Evolutionary conservation across 2,113 vertebrate genomes (phyloP), one percentile per base, ranked within the genome.

Genomic region (Cyanoliseus patagonus): DNA sequence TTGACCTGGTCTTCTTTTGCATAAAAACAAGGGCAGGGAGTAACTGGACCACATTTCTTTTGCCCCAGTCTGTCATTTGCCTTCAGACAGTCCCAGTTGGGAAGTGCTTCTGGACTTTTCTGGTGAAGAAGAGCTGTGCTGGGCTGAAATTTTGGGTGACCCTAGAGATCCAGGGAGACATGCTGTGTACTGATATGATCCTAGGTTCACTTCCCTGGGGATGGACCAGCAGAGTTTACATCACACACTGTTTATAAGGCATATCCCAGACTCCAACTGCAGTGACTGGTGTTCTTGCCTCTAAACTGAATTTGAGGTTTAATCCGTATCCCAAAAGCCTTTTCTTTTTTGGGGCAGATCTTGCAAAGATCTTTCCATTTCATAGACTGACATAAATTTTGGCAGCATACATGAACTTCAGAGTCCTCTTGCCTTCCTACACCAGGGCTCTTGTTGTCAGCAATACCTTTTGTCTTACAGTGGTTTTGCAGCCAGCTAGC

Each of bases 351-450:
- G 12, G 22, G 24, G 4, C 13, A 81, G 49, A 49, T 3, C 28
- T 86, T 69, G 37, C 80, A 77, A 93, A 76, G n/a, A 10, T 4
- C 24, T 90, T 69, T 46, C 55, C 10, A 44, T 76, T 90, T 93
- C 39, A 55, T 13, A 53, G 46, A 18, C 12, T 51, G 39, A 6
- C 39, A 37, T 6, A 11, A 64, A 73, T 85, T 84, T 69, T 77
- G 83, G 17, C 46, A 94, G 53, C 39, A 35, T n/a, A 16, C 15
- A 17, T 10, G 33, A 86, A 52, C 47, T 49, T 4, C 10, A 35
- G n/a, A 75, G 30, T 59, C 24, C 31, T 80, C 92, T n/a, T 74
- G 28, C 17, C 17, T 25, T 70, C 35, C 66, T 82, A 27, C 15
- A 19, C 17, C 18, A 62, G 55, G 47, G 39, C 18, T 93, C 15